Evolutionary conservation across 2,888 invertebrate species (phyloP).

Genomic region (Nemoura dubitans): DNA sequence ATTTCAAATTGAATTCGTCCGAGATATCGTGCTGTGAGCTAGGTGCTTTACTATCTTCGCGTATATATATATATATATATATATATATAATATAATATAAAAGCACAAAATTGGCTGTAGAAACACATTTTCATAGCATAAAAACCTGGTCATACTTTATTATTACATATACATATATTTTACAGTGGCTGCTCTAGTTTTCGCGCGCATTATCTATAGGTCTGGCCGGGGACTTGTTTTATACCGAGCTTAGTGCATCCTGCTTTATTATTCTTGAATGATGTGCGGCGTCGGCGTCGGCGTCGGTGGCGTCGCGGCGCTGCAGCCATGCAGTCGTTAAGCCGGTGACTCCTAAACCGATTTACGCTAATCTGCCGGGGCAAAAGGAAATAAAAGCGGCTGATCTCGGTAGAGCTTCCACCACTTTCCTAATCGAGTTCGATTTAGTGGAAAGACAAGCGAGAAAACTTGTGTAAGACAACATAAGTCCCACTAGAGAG

Average conservation of each 20-base stretch:
- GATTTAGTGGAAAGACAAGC: not conserved
- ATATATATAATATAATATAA: too few species aligned
- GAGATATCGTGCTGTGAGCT: not conserved
- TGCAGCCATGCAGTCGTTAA: not conserved
- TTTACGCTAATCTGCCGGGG: not conserved
- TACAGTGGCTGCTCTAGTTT: not conserved
- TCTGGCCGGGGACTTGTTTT: not conserved
- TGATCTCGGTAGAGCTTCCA: not conserved
- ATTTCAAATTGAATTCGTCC: not conserved
- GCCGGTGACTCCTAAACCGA: not conserved
- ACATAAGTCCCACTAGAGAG: not conserved
- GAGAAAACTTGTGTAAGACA: not conserved
- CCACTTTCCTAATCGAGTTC: not conserved
- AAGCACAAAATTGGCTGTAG: not conserved
- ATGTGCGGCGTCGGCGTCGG: not conserved
- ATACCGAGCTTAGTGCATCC: not conserved
- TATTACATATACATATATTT: constrained; percentile 4
- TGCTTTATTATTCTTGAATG: not conserved
- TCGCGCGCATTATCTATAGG: not conserved
- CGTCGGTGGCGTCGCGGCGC: not conserved
- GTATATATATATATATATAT: too few species aligned
- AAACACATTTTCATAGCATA: not conserved
- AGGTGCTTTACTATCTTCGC: not conserved
- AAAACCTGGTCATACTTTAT: constrained; percentile 7
- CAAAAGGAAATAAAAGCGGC: not conserved